Conservation (phyloP, 2,888 invertebrate genomes). For the Tholera decimalis region DNA sequence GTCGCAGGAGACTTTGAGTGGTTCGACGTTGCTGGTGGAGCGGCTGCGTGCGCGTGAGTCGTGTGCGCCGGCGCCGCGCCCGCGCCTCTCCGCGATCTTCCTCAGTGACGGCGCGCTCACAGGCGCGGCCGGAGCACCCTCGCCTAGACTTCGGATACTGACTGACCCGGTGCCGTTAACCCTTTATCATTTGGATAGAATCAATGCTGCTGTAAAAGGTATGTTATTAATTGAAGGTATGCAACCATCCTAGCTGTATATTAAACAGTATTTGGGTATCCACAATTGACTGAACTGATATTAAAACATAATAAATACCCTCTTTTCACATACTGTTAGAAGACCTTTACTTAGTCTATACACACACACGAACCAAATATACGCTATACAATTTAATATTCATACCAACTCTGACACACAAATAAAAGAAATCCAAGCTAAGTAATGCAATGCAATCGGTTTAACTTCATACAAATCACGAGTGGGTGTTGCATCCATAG, state of each 20-base stretch:
- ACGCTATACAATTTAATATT: constrained; percentile 11
- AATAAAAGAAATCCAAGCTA: constrained; percentile 63
- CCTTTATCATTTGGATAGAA: constrained; percentile 88
- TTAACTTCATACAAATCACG: constrained; percentile 77
- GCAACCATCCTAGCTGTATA: not conserved
- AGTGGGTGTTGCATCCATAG: constrained; percentile 87
- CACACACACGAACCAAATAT: constrained; percentile 17
- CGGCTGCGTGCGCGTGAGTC: constrained; percentile 79
- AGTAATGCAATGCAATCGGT: constrained; percentile 74
- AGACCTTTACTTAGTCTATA: not conserved
- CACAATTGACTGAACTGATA: not conserved
- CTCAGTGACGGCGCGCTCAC: constrained; percentile 81
- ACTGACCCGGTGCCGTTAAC: constrained; percentile 90
- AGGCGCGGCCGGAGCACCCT: constrained; percentile 76
- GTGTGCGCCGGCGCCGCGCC: constrained; percentile 86
- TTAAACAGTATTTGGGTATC: too few relatives aligned
- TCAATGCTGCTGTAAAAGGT: constrained; percentile 91
- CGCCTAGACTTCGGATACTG: constrained; percentile 80
- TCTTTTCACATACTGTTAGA: not conserved
- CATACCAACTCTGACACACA: constrained; percentile 12
- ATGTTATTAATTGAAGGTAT: constrained; percentile 64
- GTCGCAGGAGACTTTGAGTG: constrained; percentile 81
- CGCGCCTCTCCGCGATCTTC: constrained; percentile 88
- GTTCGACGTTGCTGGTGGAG: constrained; percentile 84
- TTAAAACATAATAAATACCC: not conserved